phyloP scores from a whole-genome alignment of 2,797 vertebrate genomes.

The Cirrhinus molitorella region DNA sequence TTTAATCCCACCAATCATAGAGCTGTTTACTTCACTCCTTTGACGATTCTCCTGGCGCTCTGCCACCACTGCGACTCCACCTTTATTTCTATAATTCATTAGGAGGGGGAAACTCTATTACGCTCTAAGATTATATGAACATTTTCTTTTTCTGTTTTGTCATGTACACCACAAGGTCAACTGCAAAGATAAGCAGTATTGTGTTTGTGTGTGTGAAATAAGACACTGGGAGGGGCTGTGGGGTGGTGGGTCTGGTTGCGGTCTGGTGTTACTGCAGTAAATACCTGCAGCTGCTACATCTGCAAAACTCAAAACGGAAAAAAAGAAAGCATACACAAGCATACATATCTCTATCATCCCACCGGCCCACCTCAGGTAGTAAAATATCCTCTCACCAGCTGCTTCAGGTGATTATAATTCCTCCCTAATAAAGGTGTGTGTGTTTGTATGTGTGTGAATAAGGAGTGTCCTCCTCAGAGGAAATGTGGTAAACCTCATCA shows the following conservation, averaged over 20 bases:
- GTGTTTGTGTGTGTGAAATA: slow-evolving; percentile 69
- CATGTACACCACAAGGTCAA: slow-evolving; percentile 76
- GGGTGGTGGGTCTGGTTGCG: slow-evolving; percentile 58
- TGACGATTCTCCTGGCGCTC: slow-evolving; percentile 16
- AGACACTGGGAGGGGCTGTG: slow-evolving; percentile 54
- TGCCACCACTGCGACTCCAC: slow-evolving; percentile 19
- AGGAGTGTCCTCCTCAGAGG: slow-evolving; percentile 41
- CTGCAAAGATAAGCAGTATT: slow-evolving; percentile 76
- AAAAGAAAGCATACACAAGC: slow-evolving; percentile 48
- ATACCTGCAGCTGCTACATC: slow-evolving; percentile 80
- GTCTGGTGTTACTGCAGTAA: slow-evolving; percentile 76
- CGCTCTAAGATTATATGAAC: background rate
- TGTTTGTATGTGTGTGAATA: slow-evolving; percentile 11
- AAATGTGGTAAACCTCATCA: slow-evolving; percentile 53
- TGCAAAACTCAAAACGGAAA: slow-evolving; percentile 75
- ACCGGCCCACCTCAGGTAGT: background rate
- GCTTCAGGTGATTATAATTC: slow-evolving; percentile 1
- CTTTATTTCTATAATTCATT: slow-evolving; percentile 41
- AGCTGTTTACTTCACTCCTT: slow-evolving; percentile 16
- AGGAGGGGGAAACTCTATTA: background rate
- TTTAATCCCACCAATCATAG: slow-evolving; percentile 45
- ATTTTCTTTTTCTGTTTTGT: slow-evolving; percentile 64
- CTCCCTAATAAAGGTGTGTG: slow-evolving; percentile 25
- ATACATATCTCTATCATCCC: background rate
- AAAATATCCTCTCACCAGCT: slow-evolving; percentile 16